These are phyloP conservation scores for Buceros bicornis DNA, from an alignment of 2,797 vertebrate genomes.

Conservation along the genomic window DNA sequence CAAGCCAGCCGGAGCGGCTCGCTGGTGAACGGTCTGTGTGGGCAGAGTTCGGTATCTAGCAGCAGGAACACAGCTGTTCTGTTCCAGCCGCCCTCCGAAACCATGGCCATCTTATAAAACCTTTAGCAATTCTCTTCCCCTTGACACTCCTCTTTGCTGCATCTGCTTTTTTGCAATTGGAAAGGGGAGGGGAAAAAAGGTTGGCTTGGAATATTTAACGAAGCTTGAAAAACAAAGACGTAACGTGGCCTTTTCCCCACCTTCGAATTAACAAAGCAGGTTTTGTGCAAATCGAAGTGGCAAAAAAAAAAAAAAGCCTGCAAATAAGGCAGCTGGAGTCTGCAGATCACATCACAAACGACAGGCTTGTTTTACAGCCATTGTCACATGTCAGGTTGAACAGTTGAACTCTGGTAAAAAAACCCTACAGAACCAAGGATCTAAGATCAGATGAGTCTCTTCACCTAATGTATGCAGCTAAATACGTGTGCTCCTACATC, in stretches of 20 bases:
- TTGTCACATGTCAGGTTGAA: constrained; percentile 63
- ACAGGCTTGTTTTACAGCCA: constrained; percentile 62
- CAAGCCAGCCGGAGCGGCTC: not conserved
- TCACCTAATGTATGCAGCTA: constrained; percentile 61
- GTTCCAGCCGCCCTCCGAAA: constrained; percentile 6
- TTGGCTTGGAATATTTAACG: not conserved
- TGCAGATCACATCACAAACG: constrained; percentile 56
- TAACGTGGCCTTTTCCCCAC: not conserved
- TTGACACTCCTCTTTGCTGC: constrained; percentile 49
- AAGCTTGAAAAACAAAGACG: constrained; percentile 35
- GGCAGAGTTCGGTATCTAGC: constrained; percentile 34
- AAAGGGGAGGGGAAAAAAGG: not conserved
- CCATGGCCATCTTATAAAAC: constrained; percentile 33
- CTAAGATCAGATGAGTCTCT: constrained; percentile 59
- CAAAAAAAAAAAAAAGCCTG: not conserved
- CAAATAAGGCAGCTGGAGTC: not conserved
- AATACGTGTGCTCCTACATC: constrained; percentile 42
- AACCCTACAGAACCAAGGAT: constrained; percentile 25
- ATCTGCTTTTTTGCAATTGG: constrained; percentile 12
- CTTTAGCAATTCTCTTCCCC: constrained; percentile 42
- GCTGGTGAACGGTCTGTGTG: constrained; percentile 32
- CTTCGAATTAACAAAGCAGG: constrained; percentile 34
- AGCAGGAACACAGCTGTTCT: constrained; percentile 75
- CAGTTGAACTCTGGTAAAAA: constrained; percentile 61
- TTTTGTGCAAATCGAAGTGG: constrained; percentile 17